Evolutionary conservation across 2,888 invertebrate species (phyloP).

Genomic region (Ganaspis brasiliensis): DNA sequence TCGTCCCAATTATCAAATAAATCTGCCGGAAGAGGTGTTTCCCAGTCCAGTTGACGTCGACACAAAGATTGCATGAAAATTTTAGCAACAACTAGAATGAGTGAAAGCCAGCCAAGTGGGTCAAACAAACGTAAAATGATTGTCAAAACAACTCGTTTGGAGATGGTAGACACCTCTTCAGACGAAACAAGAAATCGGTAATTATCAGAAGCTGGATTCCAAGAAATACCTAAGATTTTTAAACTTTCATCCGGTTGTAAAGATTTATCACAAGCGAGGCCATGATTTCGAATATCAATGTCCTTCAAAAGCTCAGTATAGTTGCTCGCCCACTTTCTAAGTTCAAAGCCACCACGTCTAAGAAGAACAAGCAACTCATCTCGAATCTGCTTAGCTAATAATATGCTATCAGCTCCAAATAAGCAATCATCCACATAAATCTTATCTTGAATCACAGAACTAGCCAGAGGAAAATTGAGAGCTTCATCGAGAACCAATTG

Average conservation of each 20-base stretch:
- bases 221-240: too few species aligned
- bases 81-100: conserved; percentile 36
- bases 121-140: conserved; percentile 40
- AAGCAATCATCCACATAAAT: conserved; percentile 49
- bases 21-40: conserved; percentile 10
- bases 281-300: too few species aligned
- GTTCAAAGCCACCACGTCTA: too few species aligned
- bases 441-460: conserved; percentile 10
- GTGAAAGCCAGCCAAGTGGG: conserved; percentile 48
- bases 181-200: not conserved
- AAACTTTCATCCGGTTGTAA: too few species aligned
- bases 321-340: conserved; percentile 35
- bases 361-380: conserved; percentile 39
- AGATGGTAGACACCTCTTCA: not conserved
- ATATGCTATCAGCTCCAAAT: too few species aligned
- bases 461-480: conserved; percentile 27
- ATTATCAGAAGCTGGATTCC: too few species aligned
- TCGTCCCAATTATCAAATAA: not conserved
- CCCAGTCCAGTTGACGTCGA: conserved; percentile 45
- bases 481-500: conserved; percentile 49
- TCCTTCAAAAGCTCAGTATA: not conserved
- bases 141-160: conserved; percentile 2
- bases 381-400: not conserved
- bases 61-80: conserved; percentile 46
- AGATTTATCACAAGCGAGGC: too few species aligned